These are phyloP conservation scores for Chironomus striatipennis DNA, from an alignment of 1,140 invertebrate genomes.

Conservation along the genomic window DNA sequence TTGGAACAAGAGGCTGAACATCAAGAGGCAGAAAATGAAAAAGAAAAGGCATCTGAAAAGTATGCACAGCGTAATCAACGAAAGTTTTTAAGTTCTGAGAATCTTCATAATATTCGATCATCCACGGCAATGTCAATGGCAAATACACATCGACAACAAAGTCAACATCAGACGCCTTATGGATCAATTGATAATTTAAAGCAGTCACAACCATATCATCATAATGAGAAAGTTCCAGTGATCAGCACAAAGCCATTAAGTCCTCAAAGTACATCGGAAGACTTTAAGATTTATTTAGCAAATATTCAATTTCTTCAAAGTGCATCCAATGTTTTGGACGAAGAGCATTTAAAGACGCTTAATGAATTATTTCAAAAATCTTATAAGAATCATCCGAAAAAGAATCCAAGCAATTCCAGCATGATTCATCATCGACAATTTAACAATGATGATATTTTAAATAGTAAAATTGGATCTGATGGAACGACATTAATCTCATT, in stretches of 20 bases:
- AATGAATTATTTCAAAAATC: constrained; percentile 49
- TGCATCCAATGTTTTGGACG: constrained; percentile 49
- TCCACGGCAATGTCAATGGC: background rate
- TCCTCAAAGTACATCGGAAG: constrained; percentile 51
- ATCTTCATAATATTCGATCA: constrained; percentile 32
- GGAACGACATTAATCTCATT: background rate
- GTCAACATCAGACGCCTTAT: background rate
- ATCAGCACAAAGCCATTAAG: constrained; percentile 53
- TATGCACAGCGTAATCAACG: constrained; percentile 31
- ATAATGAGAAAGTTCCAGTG: constrained; percentile 41
- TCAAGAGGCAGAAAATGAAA: background rate
- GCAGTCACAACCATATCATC: constrained; percentile 1
- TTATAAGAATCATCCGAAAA: constrained; percentile 29
- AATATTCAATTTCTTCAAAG: constrained; percentile 59
- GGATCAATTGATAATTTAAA: constrained; percentile 21
- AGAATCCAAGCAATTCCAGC: constrained; percentile 33
- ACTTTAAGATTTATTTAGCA: constrained; percentile 57
- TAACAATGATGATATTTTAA: constrained; percentile 24
- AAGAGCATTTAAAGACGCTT: constrained; percentile 46
- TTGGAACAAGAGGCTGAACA: constrained; percentile 15
- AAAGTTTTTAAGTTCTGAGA: constrained; percentile 43
- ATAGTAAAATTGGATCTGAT: constrained; percentile 16
- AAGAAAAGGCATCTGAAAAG: constrained; percentile 2
- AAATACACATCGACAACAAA: background rate
- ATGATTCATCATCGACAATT: background rate